These are phyloP conservation scores for Tinea semifulvella DNA, from an alignment of 2,888 invertebrate genomes.

Conservation along the genomic window DNA sequence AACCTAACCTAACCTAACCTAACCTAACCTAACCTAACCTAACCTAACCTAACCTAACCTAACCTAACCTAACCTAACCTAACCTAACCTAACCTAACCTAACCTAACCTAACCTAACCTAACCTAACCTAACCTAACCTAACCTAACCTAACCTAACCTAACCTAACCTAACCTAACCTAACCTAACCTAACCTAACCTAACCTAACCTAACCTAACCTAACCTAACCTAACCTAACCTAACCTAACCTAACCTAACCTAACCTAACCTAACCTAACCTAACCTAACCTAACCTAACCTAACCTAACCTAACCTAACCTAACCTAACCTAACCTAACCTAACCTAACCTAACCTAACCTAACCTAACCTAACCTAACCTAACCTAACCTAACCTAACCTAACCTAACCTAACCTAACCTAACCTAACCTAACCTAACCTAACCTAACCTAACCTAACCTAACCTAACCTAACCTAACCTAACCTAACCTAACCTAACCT, in stretches of 20 bases:
- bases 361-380: slow-evolving; percentile 10
- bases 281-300: slow-evolving; percentile 7
- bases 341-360: slow-evolving; percentile 10
- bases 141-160: slow-evolving; percentile 10
- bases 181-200: slow-evolving; percentile 9
- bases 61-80: slow-evolving; percentile 12
- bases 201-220: slow-evolving; percentile 7
- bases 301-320: slow-evolving; percentile 10
- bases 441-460: slow-evolving; percentile 7
- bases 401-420: slow-evolving; percentile 10
- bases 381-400: slow-evolving; percentile 4
- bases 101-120: slow-evolving; percentile 12
- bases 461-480: slow-evolving; percentile 9
- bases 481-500: slow-evolving; percentile 12
- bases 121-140: slow-evolving; percentile 12
- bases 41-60: slow-evolving; percentile 12
- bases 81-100: slow-evolving; percentile 12
- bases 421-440: slow-evolving; percentile 10
- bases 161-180: slow-evolving; percentile 6
- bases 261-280: slow-evolving; percentile 7
- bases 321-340: slow-evolving; percentile 10
- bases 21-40: slow-evolving; percentile 12
- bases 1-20: slow-evolving; percentile 12
- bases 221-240: slow-evolving; percentile 8
- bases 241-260: slow-evolving; percentile 10